A percentile compares a stretch with the other conserved stretches of the same genome.
Evolutionary conservation across 2,888 invertebrate genomes (phyloP).

Genomic region (Trissolcus brochymenae): DNA sequence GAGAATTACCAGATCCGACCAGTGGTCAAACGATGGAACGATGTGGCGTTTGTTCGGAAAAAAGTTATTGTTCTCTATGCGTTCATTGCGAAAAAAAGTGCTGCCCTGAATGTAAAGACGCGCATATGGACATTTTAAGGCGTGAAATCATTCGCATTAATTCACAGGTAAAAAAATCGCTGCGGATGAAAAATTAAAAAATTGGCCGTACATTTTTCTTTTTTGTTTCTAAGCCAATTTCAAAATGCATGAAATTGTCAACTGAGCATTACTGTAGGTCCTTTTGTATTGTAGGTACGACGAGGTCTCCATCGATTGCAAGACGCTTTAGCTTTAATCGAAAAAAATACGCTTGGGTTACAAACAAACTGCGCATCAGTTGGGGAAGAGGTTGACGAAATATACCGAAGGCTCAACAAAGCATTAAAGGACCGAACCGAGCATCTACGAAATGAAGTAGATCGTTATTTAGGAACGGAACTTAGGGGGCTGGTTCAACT

Average conservation of each 20-base stretch:
- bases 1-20: constrained; percentile 92
- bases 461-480: constrained; percentile 93
- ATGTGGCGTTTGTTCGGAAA: constrained; percentile 94
- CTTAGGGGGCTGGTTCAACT: constrained; percentile 89
- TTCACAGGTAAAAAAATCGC: constrained; percentile 81
- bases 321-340: constrained; percentile 89
- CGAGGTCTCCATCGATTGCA: constrained; percentile 92
- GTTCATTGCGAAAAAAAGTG: constrained; percentile 98
- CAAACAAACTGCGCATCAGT: constrained; percentile 94
- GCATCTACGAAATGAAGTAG: constrained; percentile 91
- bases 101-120: constrained; percentile 96
- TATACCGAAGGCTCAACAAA: constrained; percentile 90
- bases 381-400: constrained; percentile 95
- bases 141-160: constrained; percentile 93
- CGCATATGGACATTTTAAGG: constrained; percentile 96
- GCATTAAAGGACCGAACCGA: constrained; percentile 94
- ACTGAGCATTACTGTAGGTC: no score
- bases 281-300: constrained; percentile 78
- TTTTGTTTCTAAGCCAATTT: no score
- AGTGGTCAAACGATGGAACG: constrained; percentile 95
- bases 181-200: background rate
- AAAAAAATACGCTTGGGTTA: constrained; percentile 91
- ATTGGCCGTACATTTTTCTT: background rate
- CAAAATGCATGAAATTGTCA: no score
- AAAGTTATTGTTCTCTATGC: constrained; percentile 91